Base-by-base conservation (phyloP, 1,140 invertebrate genomes). In the Medauroidea extradentata region DNA sequence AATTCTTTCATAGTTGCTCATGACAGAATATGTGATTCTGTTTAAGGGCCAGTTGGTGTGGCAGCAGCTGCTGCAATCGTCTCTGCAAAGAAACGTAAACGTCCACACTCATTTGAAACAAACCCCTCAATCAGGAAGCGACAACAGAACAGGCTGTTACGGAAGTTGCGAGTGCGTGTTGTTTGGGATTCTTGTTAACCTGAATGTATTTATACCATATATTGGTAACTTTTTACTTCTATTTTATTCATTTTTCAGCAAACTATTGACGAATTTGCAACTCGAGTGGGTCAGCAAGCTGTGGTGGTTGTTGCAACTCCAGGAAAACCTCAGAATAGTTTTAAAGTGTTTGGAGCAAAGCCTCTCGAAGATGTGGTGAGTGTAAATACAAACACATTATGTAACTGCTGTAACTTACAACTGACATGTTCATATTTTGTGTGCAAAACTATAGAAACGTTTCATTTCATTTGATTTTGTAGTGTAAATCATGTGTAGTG, bases 221-320 rank as follows among this genome's bases (percentile, higher is more conserved):
- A 39, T 29, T 43, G 34, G 46, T 29, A 34, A 61, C 41, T 61
- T 27, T 61, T 48, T 34, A 29, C 49, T 42, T 56, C 44, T 51
- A 51, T 11, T 42, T 43, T 39, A 23, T 62, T 44, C 61, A 62
- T 59, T 79, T 80, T 34, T 5, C 72, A 96, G 87, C 86, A 96
- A 90, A 92, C 94, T 11, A 97, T 98, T 71, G 95, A 98, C 71
- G 96, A 98, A 75, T 98, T 97, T 77, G 93, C 94, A 46, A 96
- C 93, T 0, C 80, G 96, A 60, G 94, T 98, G 44, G 96, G 96
- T n/a, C 95, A 98, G 72, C 96, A 98, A 75, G 96, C 96, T 0
- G 87, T 98, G 39, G 94, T 98, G 24, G 78, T 98, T 70, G 93
- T 97, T 54, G 94, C 94, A 46, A 97, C 94, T 19, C 96, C 96